Percentiles rank a stretch among this genome's conserved stretches.
phyloP scores from a whole-genome alignment of 2,797 vertebrate genomes.

The Falco concolor region DNA sequence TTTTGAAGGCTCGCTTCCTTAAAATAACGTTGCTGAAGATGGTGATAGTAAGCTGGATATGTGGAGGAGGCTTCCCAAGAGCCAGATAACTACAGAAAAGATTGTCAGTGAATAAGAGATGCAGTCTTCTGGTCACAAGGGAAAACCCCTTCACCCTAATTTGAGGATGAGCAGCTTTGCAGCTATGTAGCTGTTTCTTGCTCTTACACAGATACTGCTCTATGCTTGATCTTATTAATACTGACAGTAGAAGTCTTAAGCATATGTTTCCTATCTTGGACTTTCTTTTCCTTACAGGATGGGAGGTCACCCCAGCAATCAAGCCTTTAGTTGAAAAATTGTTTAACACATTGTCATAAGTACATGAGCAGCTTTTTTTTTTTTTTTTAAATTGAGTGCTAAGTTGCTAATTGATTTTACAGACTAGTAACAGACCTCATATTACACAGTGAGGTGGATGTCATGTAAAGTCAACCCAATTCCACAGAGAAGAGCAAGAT shows the following conservation, averaged over 20 bases:
- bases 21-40: not conserved
- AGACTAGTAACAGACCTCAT: not conserved
- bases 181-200: not conserved
- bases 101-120: not conserved
- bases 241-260: not conserved
- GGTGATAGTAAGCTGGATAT: not conserved
- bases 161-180: not conserved
- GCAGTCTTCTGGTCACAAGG: not conserved
- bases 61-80: not conserved
- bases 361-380: not conserved
- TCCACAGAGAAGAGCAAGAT: not conserved
- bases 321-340: not conserved
- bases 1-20: not conserved
- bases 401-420: conserved; percentile 40
- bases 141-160: not conserved
- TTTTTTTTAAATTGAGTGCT: not conserved
- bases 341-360: not conserved
- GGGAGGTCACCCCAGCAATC: not conserved
- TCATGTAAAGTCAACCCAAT: not conserved
- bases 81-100: not conserved
- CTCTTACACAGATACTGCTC: not conserved
- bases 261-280: not conserved
- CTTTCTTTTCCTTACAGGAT: not conserved
- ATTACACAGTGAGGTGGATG: not conserved
- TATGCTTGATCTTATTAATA: not conserved